Percentiles rank a stretch among this genome's conserved stretches.
Evolutionary conservation across 2,888 invertebrate species (phyloP).

Genomic region (Acleris literana): DNA sequence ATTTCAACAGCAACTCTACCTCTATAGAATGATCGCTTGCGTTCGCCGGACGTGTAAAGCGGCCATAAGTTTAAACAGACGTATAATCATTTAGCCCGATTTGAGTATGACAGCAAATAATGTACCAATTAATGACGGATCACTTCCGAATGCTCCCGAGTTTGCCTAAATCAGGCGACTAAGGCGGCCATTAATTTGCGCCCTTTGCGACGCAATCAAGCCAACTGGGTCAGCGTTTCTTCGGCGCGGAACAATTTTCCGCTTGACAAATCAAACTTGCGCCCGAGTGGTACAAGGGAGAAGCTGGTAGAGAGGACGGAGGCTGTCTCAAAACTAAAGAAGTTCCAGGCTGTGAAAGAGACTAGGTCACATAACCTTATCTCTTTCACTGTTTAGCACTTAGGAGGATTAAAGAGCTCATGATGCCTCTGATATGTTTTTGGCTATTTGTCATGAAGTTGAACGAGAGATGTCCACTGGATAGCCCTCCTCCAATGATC

Average conservation of each 20-base stretch:
- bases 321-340: too few relatives aligned
- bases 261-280: slow-evolving; percentile 68
- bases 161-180: slow-evolving; percentile 20
- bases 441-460: too few relatives aligned
- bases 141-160: slow-evolving; percentile 18
- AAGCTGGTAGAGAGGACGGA: background rate
- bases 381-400: too few relatives aligned
- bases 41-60: background rate
- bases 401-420: too few relatives aligned
- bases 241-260: slow-evolving; percentile 66
- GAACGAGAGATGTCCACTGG: too few relatives aligned
- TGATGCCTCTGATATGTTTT: too few relatives aligned
- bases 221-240: slow-evolving; percentile 58
- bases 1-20: too few relatives aligned
- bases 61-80: slow-evolving; percentile 16
- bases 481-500: too few relatives aligned
- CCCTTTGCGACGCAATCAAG: slow-evolving; percentile 42
- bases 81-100: slow-evolving; percentile 15
- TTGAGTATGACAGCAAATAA: slow-evolving; percentile 33
- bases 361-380: too few relatives aligned
- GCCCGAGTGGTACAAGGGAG: slow-evolving; percentile 27
- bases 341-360: too few relatives aligned
- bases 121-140: slow-evolving; percentile 33
- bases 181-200: slow-evolving; percentile 42
- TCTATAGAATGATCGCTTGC: too few relatives aligned